Evolutionary conservation across 2,888 invertebrate species (phyloP).

Genomic region (Teinopalpus imperialis): DNA sequence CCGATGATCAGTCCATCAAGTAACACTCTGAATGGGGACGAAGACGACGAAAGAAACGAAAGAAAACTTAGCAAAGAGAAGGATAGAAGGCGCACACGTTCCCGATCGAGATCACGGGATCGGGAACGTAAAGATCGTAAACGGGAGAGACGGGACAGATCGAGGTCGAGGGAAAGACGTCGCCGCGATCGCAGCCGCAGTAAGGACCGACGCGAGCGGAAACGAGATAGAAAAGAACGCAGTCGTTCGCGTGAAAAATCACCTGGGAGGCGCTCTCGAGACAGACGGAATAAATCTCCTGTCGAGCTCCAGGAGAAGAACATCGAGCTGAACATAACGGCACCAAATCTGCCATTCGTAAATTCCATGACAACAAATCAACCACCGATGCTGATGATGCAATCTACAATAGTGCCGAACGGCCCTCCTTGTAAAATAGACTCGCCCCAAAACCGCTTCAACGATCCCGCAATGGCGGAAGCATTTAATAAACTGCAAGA

Average conservation of each 20-base stretch:
- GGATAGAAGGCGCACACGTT: slow-evolving; percentile 52
- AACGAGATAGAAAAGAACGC: slow-evolving; percentile 76
- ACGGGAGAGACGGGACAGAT: slow-evolving; percentile 74
- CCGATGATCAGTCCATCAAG: slow-evolving; percentile 54
- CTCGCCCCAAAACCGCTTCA: slow-evolving; percentile 42
- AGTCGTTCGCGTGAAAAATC: slow-evolving; percentile 81
- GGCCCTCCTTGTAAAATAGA: slow-evolving; percentile 34
- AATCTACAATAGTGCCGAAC: slow-evolving; percentile 38
- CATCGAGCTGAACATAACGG: slow-evolving; percentile 29
- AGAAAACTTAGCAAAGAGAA: slow-evolving; percentile 53
- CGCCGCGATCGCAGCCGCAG: slow-evolving; percentile 83
- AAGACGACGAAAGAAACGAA: slow-evolving; percentile 53
- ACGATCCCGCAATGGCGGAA: slow-evolving; percentile 55
- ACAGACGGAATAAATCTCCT: slow-evolving; percentile 66
- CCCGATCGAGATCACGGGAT: slow-evolving; percentile 59
- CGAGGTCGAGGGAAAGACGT: slow-evolving; percentile 82
- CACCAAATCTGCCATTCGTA: slow-evolving; percentile 32
- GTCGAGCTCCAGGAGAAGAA: slow-evolving; percentile 50
- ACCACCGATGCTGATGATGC: slow-evolving; percentile 34
- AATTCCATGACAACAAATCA: slow-evolving; percentile 32
- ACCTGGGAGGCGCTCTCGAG: slow-evolving; percentile 72
- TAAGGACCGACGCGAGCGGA: slow-evolving; percentile 74
- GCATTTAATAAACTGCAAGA: slow-evolving; percentile 66
- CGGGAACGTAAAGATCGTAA: slow-evolving; percentile 69
- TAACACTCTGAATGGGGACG: slow-evolving; percentile 43